Percentiles rank a stretch among this genome's conserved stretches.
phyloP scores from a whole-genome alignment of 1,140 invertebrate genomes.

The Lordiphosa stackelbergi region DNA sequence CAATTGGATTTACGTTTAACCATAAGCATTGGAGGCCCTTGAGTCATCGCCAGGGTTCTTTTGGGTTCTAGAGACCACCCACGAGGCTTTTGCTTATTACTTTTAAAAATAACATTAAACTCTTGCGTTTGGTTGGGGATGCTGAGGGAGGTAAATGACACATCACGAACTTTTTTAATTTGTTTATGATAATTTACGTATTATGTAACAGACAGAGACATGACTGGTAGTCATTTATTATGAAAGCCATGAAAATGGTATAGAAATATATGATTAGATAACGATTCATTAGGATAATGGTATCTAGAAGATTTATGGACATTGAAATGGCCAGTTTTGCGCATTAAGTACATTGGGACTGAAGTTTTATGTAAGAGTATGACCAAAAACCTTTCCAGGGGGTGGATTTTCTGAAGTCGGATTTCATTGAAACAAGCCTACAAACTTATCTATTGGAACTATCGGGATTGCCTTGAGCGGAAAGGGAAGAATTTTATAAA shows the following conservation, averaged over 20 bases:
- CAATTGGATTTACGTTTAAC: conserved; percentile 62
- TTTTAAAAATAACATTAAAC: conserved; percentile 53
- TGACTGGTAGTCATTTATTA: conserved; percentile 55
- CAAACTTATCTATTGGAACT: too few relatives aligned
- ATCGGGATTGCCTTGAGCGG: too few relatives aligned
- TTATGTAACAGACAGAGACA: conserved; percentile 45
- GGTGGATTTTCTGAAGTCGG: too few relatives aligned
- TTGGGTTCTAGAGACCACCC: conserved; percentile 47
- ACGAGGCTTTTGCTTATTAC: conserved; percentile 64
- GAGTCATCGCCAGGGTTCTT: conserved; percentile 19
- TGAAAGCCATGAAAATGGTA: not conserved
- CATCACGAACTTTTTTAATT: conserved; percentile 75
- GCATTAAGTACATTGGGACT: not conserved
- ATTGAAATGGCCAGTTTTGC: too few relatives aligned
- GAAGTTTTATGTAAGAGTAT: not conserved
- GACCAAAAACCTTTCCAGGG: too few relatives aligned
- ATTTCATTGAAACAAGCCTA: too few relatives aligned
- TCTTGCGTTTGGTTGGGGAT: conserved; percentile 16
- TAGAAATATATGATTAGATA: too few relatives aligned
- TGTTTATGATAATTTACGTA: conserved; percentile 74
- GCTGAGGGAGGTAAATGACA: conserved; percentile 54
- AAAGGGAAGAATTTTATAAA: too few relatives aligned
- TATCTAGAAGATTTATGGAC: too few relatives aligned
- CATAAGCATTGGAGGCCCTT: conserved; percentile 21
- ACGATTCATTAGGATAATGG: too few relatives aligned